Conservation (phyloP, 1,140 invertebrate genomes). For the Tigriopus japonicus region DNA sequence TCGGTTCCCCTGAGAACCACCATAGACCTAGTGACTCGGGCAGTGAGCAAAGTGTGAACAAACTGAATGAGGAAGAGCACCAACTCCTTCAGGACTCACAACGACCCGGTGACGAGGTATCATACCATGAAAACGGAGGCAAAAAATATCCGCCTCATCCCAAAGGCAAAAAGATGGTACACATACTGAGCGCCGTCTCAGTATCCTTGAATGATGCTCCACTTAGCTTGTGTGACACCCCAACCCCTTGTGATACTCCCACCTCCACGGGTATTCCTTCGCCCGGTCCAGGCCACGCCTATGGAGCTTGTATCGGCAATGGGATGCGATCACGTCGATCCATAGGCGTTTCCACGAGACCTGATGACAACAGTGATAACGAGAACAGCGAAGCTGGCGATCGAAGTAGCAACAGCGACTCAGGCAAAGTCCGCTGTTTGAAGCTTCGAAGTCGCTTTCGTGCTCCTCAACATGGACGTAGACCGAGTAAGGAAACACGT, state of each 20-base stretch:
- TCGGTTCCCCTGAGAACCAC: too few species aligned
- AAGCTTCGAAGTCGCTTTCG: background rate
- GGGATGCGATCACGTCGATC: background rate
- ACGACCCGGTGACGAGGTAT: too few species aligned
- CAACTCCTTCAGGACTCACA: too few species aligned
- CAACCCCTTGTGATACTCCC: background rate
- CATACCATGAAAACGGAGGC: too few species aligned
- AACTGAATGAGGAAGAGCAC: too few species aligned
- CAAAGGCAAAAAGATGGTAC: background rate
- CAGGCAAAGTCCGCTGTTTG: background rate
- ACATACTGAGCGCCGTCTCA: background rate
- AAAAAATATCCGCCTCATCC: too few species aligned
- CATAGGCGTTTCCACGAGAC: background rate
- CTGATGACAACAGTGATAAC: background rate
- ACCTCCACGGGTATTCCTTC: background rate
- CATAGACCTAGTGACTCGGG: too few species aligned
- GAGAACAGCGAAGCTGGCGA: background rate
- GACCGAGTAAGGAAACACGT: slow-evolving; percentile 6
- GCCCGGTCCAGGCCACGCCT: background rate
- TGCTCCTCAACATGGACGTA: background rate
- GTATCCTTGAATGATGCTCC: background rate
- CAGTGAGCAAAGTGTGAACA: too few species aligned
- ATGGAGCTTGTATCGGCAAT: background rate
- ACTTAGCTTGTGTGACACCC: too few species aligned
- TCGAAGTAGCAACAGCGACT: background rate